phyloP scores from a whole-genome alignment of 2,888 invertebrate species.

The Aspidiotus rigidus region DNA sequence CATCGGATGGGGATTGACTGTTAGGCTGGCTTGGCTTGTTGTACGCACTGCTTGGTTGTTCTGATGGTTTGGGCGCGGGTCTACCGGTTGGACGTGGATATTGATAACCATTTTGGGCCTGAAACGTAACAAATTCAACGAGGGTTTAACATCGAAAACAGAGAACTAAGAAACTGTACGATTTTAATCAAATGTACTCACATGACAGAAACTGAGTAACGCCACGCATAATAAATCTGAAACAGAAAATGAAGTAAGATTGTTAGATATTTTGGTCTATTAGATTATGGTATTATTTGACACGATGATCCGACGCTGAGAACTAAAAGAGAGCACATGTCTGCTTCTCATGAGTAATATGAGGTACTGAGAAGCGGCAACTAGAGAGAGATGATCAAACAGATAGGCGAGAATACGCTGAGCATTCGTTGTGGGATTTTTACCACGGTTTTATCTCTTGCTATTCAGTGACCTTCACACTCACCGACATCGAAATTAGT shows the following conservation, averaged over 20 bases:
- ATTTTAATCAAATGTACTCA: not conserved
- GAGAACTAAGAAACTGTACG: not conserved
- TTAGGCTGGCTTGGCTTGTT: conserved; percentile 11
- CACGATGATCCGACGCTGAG: too few relatives aligned
- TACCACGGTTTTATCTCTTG: too few relatives aligned
- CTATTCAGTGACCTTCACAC: too few relatives aligned
- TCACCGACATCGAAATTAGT: too few relatives aligned
- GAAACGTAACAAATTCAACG: not conserved
- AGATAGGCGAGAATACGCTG: too few relatives aligned
- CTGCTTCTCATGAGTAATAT: too few relatives aligned
- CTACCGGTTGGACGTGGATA: conserved; percentile 28
- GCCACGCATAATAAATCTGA: conserved; percentile 27
- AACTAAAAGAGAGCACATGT: too few relatives aligned
- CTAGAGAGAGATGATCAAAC: too few relatives aligned
- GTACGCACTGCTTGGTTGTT: not conserved
- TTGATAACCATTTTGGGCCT: conserved; percentile 33
- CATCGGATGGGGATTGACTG: conserved; percentile 20
- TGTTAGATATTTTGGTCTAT: not conserved
- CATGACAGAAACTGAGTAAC: conserved; percentile 16
- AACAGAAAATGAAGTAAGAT: conserved; percentile 8
- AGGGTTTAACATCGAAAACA: not conserved
- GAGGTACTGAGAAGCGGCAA: too few relatives aligned
- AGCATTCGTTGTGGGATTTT: too few relatives aligned
- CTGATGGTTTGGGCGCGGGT: not conserved
- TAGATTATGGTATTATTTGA: too few relatives aligned